Conservation (phyloP, 1,140 invertebrate species). For the Dermatophagoides farinae region DNA sequence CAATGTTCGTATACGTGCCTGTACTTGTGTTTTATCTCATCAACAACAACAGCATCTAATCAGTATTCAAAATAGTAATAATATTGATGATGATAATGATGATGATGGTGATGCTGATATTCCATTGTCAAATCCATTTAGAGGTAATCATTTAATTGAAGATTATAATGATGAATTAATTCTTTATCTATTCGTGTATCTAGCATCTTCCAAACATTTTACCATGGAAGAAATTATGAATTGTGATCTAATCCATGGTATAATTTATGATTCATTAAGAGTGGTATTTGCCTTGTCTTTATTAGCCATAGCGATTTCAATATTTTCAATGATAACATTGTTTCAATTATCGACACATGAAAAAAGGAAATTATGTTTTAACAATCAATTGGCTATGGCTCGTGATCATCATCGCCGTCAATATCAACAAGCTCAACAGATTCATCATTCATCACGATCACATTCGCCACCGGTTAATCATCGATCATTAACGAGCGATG, state of each 20-base stretch:
- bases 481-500: background rate
- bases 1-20: conserved; percentile 47
- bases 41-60: background rate
- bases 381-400: conserved; percentile 2
- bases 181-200: background rate
- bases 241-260: conserved; percentile 66
- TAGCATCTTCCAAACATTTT: conserved; percentile 26
- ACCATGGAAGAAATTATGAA: conserved; percentile 59
- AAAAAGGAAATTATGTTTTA: conserved; percentile 72
- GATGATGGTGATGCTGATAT: background rate
- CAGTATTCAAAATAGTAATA: too few species aligned
- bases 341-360: conserved; percentile 67
- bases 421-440: background rate
- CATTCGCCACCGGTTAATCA: background rate
- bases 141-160: background rate
- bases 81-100: background rate
- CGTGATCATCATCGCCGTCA: background rate
- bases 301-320: conserved; percentile 63
- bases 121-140: background rate
- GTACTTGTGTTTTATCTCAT: conserved; percentile 37
- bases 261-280: conserved; percentile 57
- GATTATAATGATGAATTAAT: background rate
- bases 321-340: conserved; percentile 73
- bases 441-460: background rate
- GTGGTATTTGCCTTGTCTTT: conserved; percentile 72